Evolutionary conservation across 2,888 invertebrate genomes (phyloP), one percentile per base, ranked within the genome.

Genomic region (Limnephilus rhombicus): DNA sequence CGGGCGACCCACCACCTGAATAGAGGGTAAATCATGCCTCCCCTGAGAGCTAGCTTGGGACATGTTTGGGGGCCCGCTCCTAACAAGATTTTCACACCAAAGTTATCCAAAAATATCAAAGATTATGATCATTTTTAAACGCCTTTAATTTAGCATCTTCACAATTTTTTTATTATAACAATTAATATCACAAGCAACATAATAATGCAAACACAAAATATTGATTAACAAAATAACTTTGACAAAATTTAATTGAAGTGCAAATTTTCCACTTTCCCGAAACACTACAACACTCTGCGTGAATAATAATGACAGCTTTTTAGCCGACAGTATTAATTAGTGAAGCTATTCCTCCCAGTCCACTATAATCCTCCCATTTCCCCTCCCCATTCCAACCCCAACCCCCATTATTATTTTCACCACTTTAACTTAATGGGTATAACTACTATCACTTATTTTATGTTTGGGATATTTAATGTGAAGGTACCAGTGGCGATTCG

Each of bases 301-400:
- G 31, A 68, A n/a, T 87, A 68, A 87, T 87, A 87, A 68, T 87
- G 68, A 68, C 87, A 68, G 85, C 90, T 85, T 85, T 85, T 85
- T 90, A 90, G 90, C 85, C 90, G 85, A 90, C 90, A 90, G 85
- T 90, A 90, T 90, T 90, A 90, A 90, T 90, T 90, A 90, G 90
- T 29, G 68, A 41, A 85, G 85, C 90, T 90, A 85, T 81, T 68
- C 82, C 90, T 41, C 90, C 13, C 87, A 31, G 86, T 68, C 68
- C 68, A 68, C 68, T 68, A 68, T 68, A n/a, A 68, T 7, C 68
- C 18, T 7, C 68, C 24, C 85, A 41, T 12, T 37, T 37, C 15
- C 5, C 12, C 85, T 34, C 85, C 18, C 34, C 37, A 29, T 34
- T 41, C 18, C 45, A 41, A 45, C 24, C 37, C 34, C 11, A 24